These are phyloP conservation scores for Eulithis prunata DNA, from an alignment of 2,888 invertebrate species.

Conservation along the genomic window DNA sequence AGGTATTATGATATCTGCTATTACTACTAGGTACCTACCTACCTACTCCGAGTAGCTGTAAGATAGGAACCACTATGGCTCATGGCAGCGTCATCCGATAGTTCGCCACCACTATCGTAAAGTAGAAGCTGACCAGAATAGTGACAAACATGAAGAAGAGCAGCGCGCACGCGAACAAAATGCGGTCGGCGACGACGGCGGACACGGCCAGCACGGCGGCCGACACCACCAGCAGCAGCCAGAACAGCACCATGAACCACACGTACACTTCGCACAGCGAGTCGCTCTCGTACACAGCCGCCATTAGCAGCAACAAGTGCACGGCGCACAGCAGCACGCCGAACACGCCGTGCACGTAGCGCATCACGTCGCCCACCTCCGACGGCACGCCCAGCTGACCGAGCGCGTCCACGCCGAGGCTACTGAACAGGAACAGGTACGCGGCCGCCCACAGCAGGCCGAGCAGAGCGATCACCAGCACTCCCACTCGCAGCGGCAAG, in stretches of 20 bases:
- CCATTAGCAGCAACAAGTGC: slow-evolving; percentile 49
- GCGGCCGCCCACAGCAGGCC: slow-evolving; percentile 47
- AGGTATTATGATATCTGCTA: no score
- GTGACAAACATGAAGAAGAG: slow-evolving; percentile 26
- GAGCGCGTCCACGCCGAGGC: slow-evolving; percentile 37
- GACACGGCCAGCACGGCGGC: slow-evolving; percentile 27
- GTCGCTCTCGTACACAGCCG: slow-evolving; percentile 43
- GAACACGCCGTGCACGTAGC: slow-evolving; percentile 48
- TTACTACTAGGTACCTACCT: no score
- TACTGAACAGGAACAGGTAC: slow-evolving; percentile 44
- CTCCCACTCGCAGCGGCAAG: slow-evolving; percentile 44
- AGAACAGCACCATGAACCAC: slow-evolving; percentile 47
- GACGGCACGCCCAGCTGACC: slow-evolving; percentile 29
- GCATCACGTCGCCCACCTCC: slow-evolving; percentile 30
- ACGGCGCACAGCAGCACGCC: slow-evolving; percentile 51
- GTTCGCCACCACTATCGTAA: slow-evolving; percentile 53
- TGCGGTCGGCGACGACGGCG: slow-evolving; percentile 23
- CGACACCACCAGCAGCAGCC: slow-evolving; percentile 19
- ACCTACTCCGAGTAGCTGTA: no score
- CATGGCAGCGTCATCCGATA: slow-evolving; percentile 51
- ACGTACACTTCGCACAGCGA: slow-evolving; percentile 56
- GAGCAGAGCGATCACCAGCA: slow-evolving; percentile 34
- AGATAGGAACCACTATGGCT: neutral
- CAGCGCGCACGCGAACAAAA: slow-evolving; percentile 27
- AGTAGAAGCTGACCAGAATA: slow-evolving; percentile 44